phyloP scores from a whole-genome alignment of 1,140 invertebrate genomes.

The Conopomorpha cramerella region DNA sequence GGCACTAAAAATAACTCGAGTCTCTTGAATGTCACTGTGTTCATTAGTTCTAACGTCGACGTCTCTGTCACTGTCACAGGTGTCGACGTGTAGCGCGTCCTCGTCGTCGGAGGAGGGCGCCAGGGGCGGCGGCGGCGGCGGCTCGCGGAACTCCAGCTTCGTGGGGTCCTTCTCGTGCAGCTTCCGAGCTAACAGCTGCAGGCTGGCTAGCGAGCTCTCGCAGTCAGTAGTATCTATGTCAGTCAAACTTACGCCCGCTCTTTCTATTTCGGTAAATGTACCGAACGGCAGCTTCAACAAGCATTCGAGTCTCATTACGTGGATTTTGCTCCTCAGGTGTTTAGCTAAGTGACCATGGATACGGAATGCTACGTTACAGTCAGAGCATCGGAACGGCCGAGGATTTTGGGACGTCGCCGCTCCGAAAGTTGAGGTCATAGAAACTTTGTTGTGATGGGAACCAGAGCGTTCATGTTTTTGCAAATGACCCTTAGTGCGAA shows the following conservation, averaged over 20 bases:
- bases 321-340: conserved; percentile 95
- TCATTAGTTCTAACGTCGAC: conserved; percentile 44
- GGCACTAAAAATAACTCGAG: conserved; percentile 58
- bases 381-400: conserved; percentile 90
- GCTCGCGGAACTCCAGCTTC: conserved; percentile 69
- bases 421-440: conserved; percentile 86
- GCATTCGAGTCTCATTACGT: conserved; percentile 94
- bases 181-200: conserved; percentile 77
- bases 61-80: conserved; percentile 34
- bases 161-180: conserved; percentile 81
- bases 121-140: conserved; percentile 16
- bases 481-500: conserved; percentile 88
- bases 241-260: conserved; percentile 86
- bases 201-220: conserved; percentile 87
- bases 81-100: conserved; percentile 17
- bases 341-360: conserved; percentile 96
- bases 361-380: conserved; percentile 94
- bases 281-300: conserved; percentile 92
- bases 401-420: conserved; percentile 86
- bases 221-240: conserved; percentile 95
- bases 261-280: conserved; percentile 93
- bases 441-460: conserved; percentile 89
- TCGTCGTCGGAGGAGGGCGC: conserved; percentile 48
- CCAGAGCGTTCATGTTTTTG: conserved; percentile 90
- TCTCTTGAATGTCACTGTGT: conserved; percentile 42